Percentiles rank a stretch among this genome's conserved stretches.
phyloP scores from a whole-genome alignment of 35 echinoderm and acorn worm species.

The Hemicentrotus pulcherrimus region DNA sequence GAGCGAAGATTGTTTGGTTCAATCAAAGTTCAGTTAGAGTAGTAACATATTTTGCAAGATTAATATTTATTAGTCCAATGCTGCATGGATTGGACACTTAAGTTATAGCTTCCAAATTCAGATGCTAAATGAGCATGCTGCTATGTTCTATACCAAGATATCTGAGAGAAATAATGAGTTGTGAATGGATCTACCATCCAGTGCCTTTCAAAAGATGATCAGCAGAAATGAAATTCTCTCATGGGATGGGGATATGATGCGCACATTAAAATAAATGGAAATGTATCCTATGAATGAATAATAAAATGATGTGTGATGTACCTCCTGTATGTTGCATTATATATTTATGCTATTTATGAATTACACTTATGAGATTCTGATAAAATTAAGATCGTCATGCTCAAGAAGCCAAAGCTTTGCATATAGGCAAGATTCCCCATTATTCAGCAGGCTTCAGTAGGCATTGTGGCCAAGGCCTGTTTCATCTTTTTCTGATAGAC shows the following conservation, averaged over 20 bases:
- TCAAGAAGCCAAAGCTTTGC: no score
- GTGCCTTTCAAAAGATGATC: not conserved
- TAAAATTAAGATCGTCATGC: no score
- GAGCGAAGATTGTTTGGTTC: not conserved
- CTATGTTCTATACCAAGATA: not conserved
- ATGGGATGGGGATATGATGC: not conserved
- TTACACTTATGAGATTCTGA: no score
- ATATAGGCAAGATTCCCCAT: no score
- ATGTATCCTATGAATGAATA: not conserved
- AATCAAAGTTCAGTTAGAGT: not conserved
- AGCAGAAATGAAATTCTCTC: not conserved
- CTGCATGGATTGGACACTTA: no score
- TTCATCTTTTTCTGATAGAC: no score
- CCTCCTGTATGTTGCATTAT: not conserved
- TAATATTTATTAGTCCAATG: not conserved
- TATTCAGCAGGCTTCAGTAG: no score
- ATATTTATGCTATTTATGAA: not conserved
- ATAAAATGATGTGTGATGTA: not conserved
- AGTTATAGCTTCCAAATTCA: not conserved
- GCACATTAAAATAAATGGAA: not conserved
- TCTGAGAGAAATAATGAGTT: not conserved
- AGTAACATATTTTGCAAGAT: not conserved
- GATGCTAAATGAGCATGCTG: not conserved
- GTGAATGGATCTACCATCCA: not conserved
- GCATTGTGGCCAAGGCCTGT: no score